Percentiles rank a stretch among this genome's conserved stretches.
Evolutionary conservation across 1,140 invertebrate genomes (phyloP).

Genomic region (Camponotus vicinus): DNA sequence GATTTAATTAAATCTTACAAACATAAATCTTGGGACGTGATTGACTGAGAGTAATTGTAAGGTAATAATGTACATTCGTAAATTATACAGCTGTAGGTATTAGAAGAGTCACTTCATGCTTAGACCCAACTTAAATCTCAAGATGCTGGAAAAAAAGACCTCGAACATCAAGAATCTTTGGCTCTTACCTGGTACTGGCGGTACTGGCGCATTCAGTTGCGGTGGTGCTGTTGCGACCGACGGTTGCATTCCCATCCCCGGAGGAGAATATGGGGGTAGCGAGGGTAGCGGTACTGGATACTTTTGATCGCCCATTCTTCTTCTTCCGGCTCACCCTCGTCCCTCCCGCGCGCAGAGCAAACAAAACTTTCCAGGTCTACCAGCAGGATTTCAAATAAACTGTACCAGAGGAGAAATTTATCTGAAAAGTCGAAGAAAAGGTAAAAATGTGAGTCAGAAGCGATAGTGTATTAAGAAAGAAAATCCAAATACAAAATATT

Average conservation of each 20-base stretch:
- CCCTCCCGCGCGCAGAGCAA: background rate
- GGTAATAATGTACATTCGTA: background rate
- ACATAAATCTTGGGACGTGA: background rate
- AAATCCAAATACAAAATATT: background rate
- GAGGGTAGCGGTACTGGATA: background rate
- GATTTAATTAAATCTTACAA: background rate
- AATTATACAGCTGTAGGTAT: background rate
- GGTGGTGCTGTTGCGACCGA: conserved; percentile 15
- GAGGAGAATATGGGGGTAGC: too few species aligned
- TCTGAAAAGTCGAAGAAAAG: background rate
- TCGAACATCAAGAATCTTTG: background rate
- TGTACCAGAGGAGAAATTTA: background rate
- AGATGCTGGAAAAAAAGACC: background rate
- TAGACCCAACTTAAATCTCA: background rate
- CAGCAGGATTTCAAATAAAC: background rate
- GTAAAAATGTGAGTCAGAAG: background rate
- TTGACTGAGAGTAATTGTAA: background rate
- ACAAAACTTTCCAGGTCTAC: background rate
- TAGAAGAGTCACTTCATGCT: background rate
- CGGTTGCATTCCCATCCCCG: conserved; percentile 2
- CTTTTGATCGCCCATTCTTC: conserved; percentile 30
- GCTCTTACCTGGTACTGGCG: background rate
- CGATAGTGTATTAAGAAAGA: background rate
- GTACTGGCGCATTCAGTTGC: background rate
- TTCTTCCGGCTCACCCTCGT: conserved; percentile 17